Evolutionary conservation across 2,113 vertebrate species (phyloP).

Genomic region (Triplophysa dalaica): DNA sequence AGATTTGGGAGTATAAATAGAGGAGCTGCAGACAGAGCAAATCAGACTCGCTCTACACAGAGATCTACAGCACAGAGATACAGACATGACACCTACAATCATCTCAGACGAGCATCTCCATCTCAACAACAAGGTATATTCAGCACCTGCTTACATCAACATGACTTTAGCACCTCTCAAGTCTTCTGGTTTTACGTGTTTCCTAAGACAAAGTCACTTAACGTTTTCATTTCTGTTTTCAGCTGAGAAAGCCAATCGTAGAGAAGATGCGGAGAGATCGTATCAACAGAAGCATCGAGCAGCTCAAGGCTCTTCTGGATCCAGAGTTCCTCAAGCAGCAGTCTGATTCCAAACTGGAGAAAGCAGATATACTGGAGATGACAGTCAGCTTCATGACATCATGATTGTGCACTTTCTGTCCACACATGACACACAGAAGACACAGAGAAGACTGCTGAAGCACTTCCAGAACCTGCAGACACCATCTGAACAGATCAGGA

Average conservation of each 20-base stretch:
- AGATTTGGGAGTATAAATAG: constrained; percentile 72
- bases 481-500: constrained; percentile 47
- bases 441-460: constrained; percentile 55
- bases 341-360: constrained; percentile 61
- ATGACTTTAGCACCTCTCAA: constrained; percentile 38
- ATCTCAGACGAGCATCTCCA: constrained; percentile 59
- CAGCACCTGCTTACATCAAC: not conserved
- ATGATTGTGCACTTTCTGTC: constrained; percentile 65
- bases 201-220: not conserved
- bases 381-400: no score
- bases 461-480: constrained; percentile 43
- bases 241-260: not conserved
- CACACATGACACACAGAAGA: constrained; percentile 7
- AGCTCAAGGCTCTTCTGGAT: constrained; percentile 20
- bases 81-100: constrained; percentile 68
- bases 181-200: not conserved
- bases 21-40: constrained; percentile 62
- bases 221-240: not conserved
- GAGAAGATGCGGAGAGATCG: constrained; percentile 53
- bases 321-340: constrained; percentile 55
- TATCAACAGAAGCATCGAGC: not conserved
- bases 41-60: constrained; percentile 62
- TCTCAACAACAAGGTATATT: constrained; percentile 67
- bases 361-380: constrained; percentile 40
- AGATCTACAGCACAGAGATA: constrained; percentile 64